A percentile compares a stretch with the other conserved stretches of the same genome.
Evolutionary conservation across 2,797 vertebrate species (phyloP).

Genomic region (Cyclura pinguis): DNA sequence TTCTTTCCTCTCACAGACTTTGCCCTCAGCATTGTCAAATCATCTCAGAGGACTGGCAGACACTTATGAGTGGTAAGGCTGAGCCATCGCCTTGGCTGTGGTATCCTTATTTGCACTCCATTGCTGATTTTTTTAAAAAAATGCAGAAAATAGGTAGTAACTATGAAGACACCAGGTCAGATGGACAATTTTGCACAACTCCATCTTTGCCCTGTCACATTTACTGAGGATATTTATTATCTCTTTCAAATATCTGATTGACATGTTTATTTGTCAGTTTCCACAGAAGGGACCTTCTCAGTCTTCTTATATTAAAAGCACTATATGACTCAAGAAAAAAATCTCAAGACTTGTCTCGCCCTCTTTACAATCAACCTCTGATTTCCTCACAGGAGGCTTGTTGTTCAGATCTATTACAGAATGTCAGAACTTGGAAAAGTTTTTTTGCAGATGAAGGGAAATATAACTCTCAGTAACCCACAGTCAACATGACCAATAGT

Average conservation of each 20-base stretch:
- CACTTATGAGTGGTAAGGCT: background rate
- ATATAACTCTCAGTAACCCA: background rate
- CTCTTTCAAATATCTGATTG: background rate
- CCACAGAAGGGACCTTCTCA: background rate
- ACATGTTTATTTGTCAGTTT: background rate
- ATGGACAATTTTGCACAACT: background rate
- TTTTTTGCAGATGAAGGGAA: no score
- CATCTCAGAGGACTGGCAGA: background rate
- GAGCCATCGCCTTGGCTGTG: background rate
- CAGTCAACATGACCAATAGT: no score
- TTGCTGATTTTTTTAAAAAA: background rate
- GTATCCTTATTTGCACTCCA: background rate
- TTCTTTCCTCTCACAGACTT: background rate
- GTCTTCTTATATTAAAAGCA: background rate
- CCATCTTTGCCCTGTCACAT: background rate
- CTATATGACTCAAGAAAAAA: background rate
- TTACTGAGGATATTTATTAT: background rate
- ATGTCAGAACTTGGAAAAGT: no score
- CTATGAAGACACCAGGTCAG: background rate
- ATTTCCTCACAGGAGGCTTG: background rate
- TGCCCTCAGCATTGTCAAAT: background rate
- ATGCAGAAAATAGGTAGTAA: background rate
- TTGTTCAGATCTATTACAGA: background rate
- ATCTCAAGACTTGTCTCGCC: background rate
- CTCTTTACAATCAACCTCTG: background rate